These are phyloP conservation scores for Ostrea denselamellosa DNA, from an alignment of 1,140 invertebrate species.

Conservation along the genomic window DNA sequence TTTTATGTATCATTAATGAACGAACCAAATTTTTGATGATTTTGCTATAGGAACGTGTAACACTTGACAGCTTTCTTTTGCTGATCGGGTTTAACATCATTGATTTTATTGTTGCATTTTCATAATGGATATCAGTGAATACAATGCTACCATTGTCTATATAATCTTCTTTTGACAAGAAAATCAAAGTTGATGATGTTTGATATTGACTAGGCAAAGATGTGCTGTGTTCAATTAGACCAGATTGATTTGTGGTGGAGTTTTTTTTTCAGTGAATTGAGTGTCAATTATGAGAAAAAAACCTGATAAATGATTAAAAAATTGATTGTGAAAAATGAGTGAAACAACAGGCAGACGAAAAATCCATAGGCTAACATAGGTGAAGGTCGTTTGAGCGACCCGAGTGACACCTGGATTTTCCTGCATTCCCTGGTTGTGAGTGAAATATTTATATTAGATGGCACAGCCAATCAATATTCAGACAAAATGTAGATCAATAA, in stretches of 20 bases:
- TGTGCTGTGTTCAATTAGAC: not conserved
- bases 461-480: not conserved
- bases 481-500: not conserved
- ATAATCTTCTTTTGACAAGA: not conserved
- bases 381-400: not conserved
- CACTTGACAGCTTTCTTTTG: not conserved
- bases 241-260: not conserved
- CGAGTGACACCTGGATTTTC: constrained; percentile 9
- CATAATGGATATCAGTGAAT: not conserved
- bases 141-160: not conserved
- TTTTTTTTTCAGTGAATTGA: constrained; percentile 2
- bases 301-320: constrained; percentile 27
- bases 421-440: not conserved
- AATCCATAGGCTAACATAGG: constrained; percentile 1
- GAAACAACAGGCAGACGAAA: constrained; percentile 32
- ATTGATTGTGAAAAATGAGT: constrained; percentile 38
- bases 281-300: constrained; percentile 10
- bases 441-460: constrained; percentile 34
- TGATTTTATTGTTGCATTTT: constrained; percentile 26
- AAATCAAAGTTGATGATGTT: not conserved
- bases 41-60: not conserved
- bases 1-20: no score
- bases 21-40: not conserved
- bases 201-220: not conserved
- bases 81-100: constrained; percentile 5